phyloP scores from a whole-genome alignment of 2,113 vertebrate genomes.

The Lethenteron reissneri region DNA sequence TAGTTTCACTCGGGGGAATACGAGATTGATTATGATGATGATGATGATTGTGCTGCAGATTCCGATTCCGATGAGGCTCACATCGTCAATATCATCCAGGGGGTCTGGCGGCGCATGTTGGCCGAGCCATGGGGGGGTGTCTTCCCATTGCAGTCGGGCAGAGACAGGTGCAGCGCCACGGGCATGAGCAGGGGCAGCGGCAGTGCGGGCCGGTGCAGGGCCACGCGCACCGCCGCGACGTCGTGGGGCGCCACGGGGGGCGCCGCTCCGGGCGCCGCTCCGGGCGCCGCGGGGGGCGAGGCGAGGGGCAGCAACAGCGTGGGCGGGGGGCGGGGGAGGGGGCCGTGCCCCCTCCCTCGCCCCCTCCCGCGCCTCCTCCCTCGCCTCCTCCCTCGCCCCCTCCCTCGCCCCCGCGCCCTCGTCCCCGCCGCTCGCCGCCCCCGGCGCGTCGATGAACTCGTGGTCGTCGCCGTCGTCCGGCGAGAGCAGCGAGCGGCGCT shows the following conservation, averaged over 20 bases:
- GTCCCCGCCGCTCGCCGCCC: too few relatives aligned
- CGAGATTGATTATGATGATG: too few relatives aligned
- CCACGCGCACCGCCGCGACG: slow-evolving; percentile 48
- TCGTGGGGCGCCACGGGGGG: slow-evolving; percentile 50
- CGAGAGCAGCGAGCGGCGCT: slow-evolving; percentile 59
- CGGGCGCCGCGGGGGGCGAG: slow-evolving; percentile 58
- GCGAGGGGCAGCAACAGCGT: slow-evolving; percentile 2
- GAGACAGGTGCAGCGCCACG: slow-evolving; percentile 25
- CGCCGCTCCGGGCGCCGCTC: slow-evolving; percentile 42
- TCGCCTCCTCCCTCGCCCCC: slow-evolving; percentile 63
- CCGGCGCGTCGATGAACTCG: too few relatives aligned
- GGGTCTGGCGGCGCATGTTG: too few relatives aligned
- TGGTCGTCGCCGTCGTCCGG: slow-evolving; percentile 42
- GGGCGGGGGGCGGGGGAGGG: slow-evolving; percentile 21
- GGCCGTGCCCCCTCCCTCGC: slow-evolving; percentile 27
- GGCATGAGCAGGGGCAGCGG: slow-evolving; percentile 22
- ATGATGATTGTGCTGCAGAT: too few relatives aligned
- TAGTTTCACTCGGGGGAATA: too few relatives aligned
- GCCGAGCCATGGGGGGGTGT: slow-evolving; percentile 22
- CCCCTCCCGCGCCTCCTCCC: slow-evolving; percentile 34
- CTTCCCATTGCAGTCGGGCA: slow-evolving; percentile 59
- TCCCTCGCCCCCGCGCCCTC: too few relatives aligned
- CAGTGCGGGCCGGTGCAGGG: slow-evolving; percentile 46
- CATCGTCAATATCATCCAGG: too few relatives aligned
- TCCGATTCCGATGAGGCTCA: too few relatives aligned